These are phyloP conservation scores for Pheosia gnoma DNA, from an alignment of 2,888 invertebrate species.

Conservation along the genomic window DNA sequence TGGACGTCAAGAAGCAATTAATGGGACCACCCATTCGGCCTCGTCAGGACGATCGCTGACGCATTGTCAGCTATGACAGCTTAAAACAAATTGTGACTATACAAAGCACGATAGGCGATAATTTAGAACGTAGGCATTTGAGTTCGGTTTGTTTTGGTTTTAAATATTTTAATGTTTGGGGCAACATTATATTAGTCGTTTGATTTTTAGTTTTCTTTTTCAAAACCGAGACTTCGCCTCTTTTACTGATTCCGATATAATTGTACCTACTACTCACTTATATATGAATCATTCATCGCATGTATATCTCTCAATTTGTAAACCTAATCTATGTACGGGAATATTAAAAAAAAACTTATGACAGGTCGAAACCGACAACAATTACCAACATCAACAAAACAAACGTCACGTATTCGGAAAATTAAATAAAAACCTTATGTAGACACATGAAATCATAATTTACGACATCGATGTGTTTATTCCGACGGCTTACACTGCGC, in stretches of 20 bases:
- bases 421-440: background rate
- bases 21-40: slow-evolving; percentile 58
- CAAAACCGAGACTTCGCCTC: too few relatives aligned
- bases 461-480: slow-evolving; percentile 4
- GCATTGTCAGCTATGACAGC: slow-evolving; percentile 41
- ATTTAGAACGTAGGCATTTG: slow-evolving; percentile 5
- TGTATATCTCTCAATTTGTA: too few relatives aligned
- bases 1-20: slow-evolving; percentile 59
- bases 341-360: background rate
- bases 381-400: background rate
- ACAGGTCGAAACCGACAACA: background rate
- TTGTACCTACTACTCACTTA: too few relatives aligned
- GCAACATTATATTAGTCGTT: background rate
- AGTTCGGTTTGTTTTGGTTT: slow-evolving; percentile 1
- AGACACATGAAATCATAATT: background rate
- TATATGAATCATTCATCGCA: too few relatives aligned
- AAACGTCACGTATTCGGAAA: background rate
- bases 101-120: background rate
- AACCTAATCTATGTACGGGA: too few relatives aligned
- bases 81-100: slow-evolving; percentile 4
- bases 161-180: background rate
- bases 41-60: slow-evolving; percentile 45
- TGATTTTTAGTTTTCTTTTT: background rate
- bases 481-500: background rate
- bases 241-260: too few relatives aligned